These are phyloP conservation scores for Protaetia brevitarsis DNA, from an alignment of 1,140 invertebrate genomes.

Conservation along the genomic window DNA sequence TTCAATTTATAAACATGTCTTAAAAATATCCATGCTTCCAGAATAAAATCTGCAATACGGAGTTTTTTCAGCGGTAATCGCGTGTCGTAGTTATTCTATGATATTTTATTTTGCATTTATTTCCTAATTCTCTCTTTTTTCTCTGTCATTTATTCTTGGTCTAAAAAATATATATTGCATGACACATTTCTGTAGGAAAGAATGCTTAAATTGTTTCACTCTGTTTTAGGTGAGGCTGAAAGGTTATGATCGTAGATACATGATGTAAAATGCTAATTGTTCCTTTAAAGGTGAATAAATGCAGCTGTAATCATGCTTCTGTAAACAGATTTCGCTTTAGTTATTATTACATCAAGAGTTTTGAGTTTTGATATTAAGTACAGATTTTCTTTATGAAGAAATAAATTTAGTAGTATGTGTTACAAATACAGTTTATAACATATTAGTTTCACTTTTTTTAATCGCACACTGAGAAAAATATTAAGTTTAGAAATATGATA, in stretches of 20 bases:
- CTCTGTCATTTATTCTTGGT: too few species aligned
- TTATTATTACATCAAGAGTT: not conserved
- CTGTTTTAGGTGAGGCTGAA: not conserved
- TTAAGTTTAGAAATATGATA: too few species aligned
- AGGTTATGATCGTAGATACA: not conserved
- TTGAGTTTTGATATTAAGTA: too few species aligned
- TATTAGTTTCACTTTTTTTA: too few species aligned
- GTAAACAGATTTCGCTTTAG: not conserved
- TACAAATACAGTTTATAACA: too few species aligned
- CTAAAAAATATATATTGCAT: not conserved
- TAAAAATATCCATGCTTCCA: slow-evolving; percentile 21
- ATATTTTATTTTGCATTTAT: not conserved
- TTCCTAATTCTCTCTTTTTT: too few species aligned
- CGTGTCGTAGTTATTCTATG: not conserved
- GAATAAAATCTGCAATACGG: slow-evolving; percentile 10
- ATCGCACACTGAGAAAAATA: too few species aligned
- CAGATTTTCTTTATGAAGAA: too few species aligned
- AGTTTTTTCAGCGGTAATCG: not conserved
- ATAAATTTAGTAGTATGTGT: too few species aligned
- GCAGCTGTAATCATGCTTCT: not conserved
- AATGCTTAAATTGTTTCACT: not conserved
- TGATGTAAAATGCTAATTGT: slow-evolving; percentile 12
- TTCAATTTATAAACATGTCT: slow-evolving; percentile 20
- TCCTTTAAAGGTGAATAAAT: not conserved
- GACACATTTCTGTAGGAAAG: not conserved